phyloP scores from a whole-genome alignment of 1,140 invertebrate genomes.

The Megalonaias nervosa region DNA sequence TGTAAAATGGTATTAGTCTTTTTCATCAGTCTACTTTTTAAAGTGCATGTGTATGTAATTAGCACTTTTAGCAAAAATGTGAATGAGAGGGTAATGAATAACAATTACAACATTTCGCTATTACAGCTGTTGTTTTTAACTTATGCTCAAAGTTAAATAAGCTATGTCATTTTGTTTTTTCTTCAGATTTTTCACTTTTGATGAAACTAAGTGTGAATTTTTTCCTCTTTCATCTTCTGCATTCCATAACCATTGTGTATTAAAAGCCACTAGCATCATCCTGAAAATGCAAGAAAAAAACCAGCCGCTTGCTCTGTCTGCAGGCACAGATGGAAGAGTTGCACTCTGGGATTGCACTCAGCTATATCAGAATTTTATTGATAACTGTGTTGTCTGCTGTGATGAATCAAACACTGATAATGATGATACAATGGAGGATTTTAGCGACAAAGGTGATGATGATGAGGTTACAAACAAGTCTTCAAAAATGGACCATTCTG shows the following conservation, averaged over 20 bases:
- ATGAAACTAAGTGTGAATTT: slow-evolving; percentile 46
- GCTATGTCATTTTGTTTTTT: not conserved
- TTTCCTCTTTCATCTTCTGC: slow-evolving; percentile 43
- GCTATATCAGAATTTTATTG: slow-evolving; percentile 7
- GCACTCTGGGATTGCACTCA: slow-evolving; percentile 77
- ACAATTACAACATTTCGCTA: not conserved
- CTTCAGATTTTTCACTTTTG: slow-evolving; percentile 64
- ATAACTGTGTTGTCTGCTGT: not conserved
- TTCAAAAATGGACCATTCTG: not conserved
- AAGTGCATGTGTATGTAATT: not conserved
- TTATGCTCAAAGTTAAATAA: not conserved
- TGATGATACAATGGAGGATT: not conserved
- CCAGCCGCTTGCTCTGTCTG: slow-evolving; percentile 69
- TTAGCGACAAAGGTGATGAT: not conserved
- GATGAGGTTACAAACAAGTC: not conserved
- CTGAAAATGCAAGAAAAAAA: slow-evolving; percentile 1
- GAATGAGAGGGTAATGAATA: not conserved
- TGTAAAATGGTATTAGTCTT: too few species aligned
- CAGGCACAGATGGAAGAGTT: slow-evolving; percentile 79
- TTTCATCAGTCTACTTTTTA: too few species aligned
- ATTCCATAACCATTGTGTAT: slow-evolving; percentile 65
- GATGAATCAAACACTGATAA: slow-evolving; percentile 2
- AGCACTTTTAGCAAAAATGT: not conserved
- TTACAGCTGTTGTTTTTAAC: not conserved
- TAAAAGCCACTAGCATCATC: slow-evolving; percentile 54